Evolutionary conservation across 1,140 invertebrate species (phyloP).

Genomic region (Gryon sp.): DNA sequence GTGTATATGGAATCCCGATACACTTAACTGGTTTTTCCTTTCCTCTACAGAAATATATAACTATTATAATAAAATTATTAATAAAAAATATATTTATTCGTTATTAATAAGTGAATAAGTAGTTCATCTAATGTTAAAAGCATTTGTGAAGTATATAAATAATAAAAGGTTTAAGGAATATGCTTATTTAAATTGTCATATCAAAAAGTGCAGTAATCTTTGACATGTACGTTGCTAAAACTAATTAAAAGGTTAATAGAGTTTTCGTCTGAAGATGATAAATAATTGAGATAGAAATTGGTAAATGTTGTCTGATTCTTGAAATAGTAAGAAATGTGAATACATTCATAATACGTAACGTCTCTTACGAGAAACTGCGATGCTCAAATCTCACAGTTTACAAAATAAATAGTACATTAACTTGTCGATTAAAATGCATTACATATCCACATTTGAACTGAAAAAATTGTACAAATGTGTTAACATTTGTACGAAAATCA

Average conservation of each 20-base stretch:
- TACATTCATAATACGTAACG: slow-evolving; percentile 24
- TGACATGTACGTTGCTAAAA: slow-evolving; percentile 12
- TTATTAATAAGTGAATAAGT: too few relatives aligned
- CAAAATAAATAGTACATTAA: slow-evolving; percentile 47
- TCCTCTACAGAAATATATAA: too few relatives aligned
- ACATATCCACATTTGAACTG: slow-evolving; percentile 17
- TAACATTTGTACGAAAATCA: slow-evolving; percentile 5
- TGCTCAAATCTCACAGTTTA: slow-evolving; percentile 12
- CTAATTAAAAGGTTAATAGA: slow-evolving; percentile 46
- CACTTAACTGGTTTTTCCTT: too few relatives aligned
- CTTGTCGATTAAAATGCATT: slow-evolving; percentile 27
- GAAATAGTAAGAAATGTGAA: slow-evolving; percentile 31
- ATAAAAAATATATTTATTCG: too few relatives aligned
- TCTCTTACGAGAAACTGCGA: not conserved
- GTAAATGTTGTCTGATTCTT: slow-evolving; percentile 45
- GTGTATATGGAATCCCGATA: too few relatives aligned
- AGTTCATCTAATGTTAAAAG: too few relatives aligned
- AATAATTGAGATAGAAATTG: slow-evolving; percentile 40
- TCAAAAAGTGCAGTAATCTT: slow-evolving; percentile 2
- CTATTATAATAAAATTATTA: too few relatives aligned
- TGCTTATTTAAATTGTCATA: too few relatives aligned
- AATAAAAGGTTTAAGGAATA: too few relatives aligned
- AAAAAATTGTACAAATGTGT: too few relatives aligned
- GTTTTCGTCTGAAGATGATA: slow-evolving; percentile 9
- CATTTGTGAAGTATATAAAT: too few relatives aligned